Evolutionary conservation across 2,797 vertebrate species (phyloP).

Genomic region (Onychomys torridus): DNA sequence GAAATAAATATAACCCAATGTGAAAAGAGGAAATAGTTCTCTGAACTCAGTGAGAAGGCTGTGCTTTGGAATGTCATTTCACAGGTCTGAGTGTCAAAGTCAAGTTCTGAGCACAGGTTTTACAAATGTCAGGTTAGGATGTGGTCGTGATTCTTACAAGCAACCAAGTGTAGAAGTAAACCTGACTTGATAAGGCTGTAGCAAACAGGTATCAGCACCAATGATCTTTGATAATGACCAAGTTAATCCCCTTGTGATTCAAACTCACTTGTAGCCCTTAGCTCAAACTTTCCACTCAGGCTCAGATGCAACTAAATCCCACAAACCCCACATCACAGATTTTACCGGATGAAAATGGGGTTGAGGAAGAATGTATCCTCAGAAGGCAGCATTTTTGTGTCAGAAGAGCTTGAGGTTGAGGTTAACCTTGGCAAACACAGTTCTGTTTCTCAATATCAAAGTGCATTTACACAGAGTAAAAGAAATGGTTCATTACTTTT

Average conservation of each 20-base stretch:
- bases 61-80: neutral
- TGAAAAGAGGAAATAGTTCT: constrained; percentile 35
- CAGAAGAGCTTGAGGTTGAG: constrained; percentile 25
- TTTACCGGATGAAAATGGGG: constrained; percentile 6
- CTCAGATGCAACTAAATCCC: neutral
- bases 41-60: neutral
- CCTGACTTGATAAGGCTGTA: neutral
- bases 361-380: constrained; percentile 10
- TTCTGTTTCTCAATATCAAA: constrained; percentile 72
- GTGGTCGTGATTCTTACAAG: neutral
- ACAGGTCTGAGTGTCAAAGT: constrained; percentile 19
- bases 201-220: constrained; percentile 3
- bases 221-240: neutral
- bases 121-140: neutral
- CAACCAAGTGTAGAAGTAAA: neutral
- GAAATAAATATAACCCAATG: neutral
- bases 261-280: neutral
- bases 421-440: constrained; percentile 56
- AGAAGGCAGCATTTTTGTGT: constrained; percentile 48
- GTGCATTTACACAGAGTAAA: constrained; percentile 72
- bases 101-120: constrained; percentile 25
- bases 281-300: neutral
- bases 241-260: neutral
- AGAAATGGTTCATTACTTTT: constrained; percentile 68
- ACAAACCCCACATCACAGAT: neutral